Percentiles rank a stretch among this genome's conserved stretches.
These are phyloP conservation scores for Echinops telfairi DNA, from an alignment of 2,113 vertebrate species.

Conservation along the genomic window DNA sequence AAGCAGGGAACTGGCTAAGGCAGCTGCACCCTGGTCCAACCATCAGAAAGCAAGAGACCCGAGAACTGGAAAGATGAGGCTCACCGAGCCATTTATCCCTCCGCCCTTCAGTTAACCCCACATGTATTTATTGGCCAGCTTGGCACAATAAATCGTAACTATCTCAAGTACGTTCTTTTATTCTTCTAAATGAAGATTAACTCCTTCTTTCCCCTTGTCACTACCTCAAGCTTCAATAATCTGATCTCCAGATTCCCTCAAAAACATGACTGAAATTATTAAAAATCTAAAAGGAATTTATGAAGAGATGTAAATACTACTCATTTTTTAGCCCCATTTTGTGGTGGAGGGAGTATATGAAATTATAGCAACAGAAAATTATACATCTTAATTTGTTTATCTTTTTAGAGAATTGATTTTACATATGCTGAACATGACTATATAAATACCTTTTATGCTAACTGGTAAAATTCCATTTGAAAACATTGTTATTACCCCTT, in stretches of 20 bases:
- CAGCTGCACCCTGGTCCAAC: no score
- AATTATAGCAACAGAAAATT: constrained; percentile 11
- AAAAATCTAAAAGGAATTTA: constrained; percentile 12
- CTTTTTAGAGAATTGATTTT: constrained; percentile 15
- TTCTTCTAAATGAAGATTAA: background rate
- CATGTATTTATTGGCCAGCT: no score
- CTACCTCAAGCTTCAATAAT: background rate
- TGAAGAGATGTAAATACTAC: background rate
- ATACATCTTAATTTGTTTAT: background rate
- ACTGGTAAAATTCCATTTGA: no score
- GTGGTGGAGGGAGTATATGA: background rate
- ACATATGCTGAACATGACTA: background rate
- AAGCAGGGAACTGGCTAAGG: no score
- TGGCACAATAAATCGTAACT: no score
- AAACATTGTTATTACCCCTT: no score
- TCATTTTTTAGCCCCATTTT: background rate
- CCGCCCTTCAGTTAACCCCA: no score
- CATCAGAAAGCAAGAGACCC: no score
- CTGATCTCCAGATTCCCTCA: background rate
- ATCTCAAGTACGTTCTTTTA: no score
- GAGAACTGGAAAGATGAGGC: no score
- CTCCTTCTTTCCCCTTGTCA: background rate
- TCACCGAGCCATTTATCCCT: no score
- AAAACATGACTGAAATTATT: background rate
- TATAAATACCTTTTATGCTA: background rate